Conservation (phyloP, 2,888 invertebrate species). For the Sminthurides aquaticus region DNA sequence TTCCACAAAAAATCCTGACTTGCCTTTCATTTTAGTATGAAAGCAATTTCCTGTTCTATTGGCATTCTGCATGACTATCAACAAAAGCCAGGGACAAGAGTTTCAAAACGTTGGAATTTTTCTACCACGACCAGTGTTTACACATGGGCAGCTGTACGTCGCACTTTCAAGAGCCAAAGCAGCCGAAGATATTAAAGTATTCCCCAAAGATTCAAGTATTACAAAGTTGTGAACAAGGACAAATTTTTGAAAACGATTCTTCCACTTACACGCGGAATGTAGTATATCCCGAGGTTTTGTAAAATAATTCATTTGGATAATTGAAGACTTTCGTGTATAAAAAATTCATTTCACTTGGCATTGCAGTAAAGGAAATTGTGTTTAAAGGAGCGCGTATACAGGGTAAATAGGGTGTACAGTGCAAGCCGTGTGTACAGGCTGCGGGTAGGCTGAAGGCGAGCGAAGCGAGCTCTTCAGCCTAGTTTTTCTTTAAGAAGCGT, state of each 20-base stretch:
- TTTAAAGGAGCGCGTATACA: too few species aligned
- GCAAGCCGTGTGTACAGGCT: too few species aligned
- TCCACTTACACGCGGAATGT: not conserved
- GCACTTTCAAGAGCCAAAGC: conserved; percentile 8
- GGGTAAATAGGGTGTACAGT: too few species aligned
- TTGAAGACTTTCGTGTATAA: too few species aligned
- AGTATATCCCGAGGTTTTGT: not conserved
- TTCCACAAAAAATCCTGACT: not conserved
- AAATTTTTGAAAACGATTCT: not conserved
- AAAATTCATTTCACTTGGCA: too few species aligned
- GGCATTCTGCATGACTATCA: conserved; percentile 36
- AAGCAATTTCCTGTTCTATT: conserved; percentile 43
- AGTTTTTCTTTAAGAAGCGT: too few species aligned
- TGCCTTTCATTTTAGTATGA: conserved; percentile 38
- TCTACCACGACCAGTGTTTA: conserved; percentile 19
- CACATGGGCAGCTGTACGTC: conserved; percentile 24
- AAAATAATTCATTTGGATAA: too few species aligned
- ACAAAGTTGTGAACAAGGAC: not conserved
- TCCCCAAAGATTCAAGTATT: too few species aligned
- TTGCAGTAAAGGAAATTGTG: too few species aligned
- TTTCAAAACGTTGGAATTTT: conserved; percentile 25
- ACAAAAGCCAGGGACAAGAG: conserved; percentile 27
- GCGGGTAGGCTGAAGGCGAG: too few species aligned
- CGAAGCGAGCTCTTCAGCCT: too few species aligned
- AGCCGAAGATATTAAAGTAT: too few species aligned